Evolutionary conservation across 2,113 vertebrate genomes (phyloP), one percentile per base, ranked within the genome.

Genomic region (Cisticola juncidis): DNA sequence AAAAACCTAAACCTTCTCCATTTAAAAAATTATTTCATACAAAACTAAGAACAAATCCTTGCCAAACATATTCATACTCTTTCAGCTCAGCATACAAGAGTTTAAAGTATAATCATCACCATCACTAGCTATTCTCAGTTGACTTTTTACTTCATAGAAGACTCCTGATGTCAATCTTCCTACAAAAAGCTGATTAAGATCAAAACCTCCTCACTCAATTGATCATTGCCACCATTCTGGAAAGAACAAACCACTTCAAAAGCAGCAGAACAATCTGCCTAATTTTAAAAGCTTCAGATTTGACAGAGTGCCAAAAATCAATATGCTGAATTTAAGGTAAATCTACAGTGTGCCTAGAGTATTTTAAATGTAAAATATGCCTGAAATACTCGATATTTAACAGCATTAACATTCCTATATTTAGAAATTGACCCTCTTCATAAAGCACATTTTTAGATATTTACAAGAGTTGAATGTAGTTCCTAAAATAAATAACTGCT

Each of bases 201-300:
- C 65, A 85, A 87, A 91, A 95, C 57, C 56, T 91, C 48, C 73
- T 53, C 45, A 40, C 22, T 76, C 36, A 92, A 79, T n/a, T 57
- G 70, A 40, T 96, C 9, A 1, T 57, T 95, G 85, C 53, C 53
- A 93, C 69, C 65, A 72, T 68, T 85, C 66, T 42, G 72, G 66
- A 95, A 95, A 94, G 70, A 82, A 44, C 84, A 94, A 84, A 76
- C 33, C 57, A 79, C 70, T 96, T 90, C 78, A 94, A 85, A 92
- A 88, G 81, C 57, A 93, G 61, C 57, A 89, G 72, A 81, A 86
- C 4, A 3, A 94, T 71, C 48, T 88, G 66, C 61, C 69, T 76
- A 53, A 87, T 85, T 91, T 90, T 56, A 91, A 89, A 91, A 79
- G 48, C 36, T 87, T 88, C 53, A 51, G 9, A 72, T 76, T 31